Percentiles rank a stretch among this genome's conserved stretches.
Evolutionary conservation across 2,797 vertebrate genomes (phyloP).

Genomic region (Danio jaintianensis): DNA sequence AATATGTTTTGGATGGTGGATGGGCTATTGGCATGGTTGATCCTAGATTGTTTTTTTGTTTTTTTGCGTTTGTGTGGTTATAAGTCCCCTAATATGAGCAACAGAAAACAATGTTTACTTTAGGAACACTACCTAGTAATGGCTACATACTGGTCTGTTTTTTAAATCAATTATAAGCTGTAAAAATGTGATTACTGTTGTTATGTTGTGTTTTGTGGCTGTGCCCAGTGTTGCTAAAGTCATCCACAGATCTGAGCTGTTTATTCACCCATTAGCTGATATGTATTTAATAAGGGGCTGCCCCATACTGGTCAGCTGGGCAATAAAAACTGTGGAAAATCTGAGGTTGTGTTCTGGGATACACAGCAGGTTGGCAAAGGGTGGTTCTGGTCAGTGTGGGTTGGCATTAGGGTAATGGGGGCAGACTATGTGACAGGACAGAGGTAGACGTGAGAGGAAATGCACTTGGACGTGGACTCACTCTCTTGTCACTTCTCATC

Average conservation of each 20-base stretch:
- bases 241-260: slow-evolving; percentile 39
- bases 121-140: background rate
- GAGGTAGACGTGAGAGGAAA: slow-evolving; percentile 50
- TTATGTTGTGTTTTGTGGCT: background rate
- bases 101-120: background rate
- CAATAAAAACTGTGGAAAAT: slow-evolving; percentile 37
- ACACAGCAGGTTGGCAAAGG: slow-evolving; percentile 22
- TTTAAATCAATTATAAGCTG: slow-evolving; percentile 16
- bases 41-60: no score
- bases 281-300: slow-evolving; percentile 41
- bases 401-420: background rate
- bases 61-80: no score
- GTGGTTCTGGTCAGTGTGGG: slow-evolving; percentile 14
- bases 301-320: slow-evolving; percentile 21
- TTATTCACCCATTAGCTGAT: slow-evolving; percentile 56
- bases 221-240: slow-evolving; percentile 22
- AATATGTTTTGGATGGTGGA: no score
- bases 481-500: slow-evolving; percentile 80
- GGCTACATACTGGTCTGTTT: background rate
- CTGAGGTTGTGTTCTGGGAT: slow-evolving; percentile 16
- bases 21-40: no score
- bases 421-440: slow-evolving; percentile 30
- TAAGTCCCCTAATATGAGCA: background rate
- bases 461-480: slow-evolving; percentile 77
- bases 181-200: background rate